A percentile compares a stretch with the other conserved stretches of the same genome.
Evolutionary conservation across 2,113 vertebrate species (phyloP).

Genomic region (Falco punctatus): DNA sequence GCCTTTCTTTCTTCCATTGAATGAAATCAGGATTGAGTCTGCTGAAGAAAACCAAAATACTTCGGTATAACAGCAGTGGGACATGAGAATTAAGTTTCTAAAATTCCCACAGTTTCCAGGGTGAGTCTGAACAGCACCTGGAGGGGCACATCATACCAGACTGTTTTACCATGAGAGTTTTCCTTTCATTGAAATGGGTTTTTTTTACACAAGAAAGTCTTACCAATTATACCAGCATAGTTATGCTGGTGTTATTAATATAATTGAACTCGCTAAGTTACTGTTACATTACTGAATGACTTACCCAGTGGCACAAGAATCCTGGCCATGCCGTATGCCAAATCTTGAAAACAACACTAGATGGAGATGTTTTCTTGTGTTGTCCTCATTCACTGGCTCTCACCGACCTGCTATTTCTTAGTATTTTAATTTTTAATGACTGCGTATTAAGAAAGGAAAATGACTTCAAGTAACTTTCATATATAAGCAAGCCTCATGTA

Average conservation of each 20-base stretch:
- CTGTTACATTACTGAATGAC: accelerated
- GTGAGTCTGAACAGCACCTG: not conserved
- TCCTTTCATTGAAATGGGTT: not conserved
- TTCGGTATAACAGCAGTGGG: not conserved
- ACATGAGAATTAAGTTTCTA: not conserved
- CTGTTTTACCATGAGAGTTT: not conserved
- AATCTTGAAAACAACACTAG: not conserved
- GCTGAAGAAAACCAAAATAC: not conserved
- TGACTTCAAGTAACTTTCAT: not conserved
- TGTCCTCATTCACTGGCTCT: not conserved
- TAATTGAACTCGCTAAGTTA: no score
- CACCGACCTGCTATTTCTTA: accelerated
- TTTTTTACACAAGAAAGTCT: not conserved
- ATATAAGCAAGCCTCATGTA: not conserved
- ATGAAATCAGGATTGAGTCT: not conserved
- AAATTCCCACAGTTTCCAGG: not conserved
- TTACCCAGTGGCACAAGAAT: accelerated
- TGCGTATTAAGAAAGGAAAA: not conserved
- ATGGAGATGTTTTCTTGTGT: constrained; percentile 28
- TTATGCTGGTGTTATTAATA: accelerated
- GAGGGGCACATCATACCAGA: accelerated
- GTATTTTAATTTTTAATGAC: not conserved
- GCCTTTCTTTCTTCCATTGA: not conserved
- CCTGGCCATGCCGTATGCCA: accelerated
- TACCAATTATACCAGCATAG: not conserved